Evolutionary conservation across 2,797 vertebrate genomes (phyloP).

Genomic region (Poeciliopsis paucimaculata): DNA sequence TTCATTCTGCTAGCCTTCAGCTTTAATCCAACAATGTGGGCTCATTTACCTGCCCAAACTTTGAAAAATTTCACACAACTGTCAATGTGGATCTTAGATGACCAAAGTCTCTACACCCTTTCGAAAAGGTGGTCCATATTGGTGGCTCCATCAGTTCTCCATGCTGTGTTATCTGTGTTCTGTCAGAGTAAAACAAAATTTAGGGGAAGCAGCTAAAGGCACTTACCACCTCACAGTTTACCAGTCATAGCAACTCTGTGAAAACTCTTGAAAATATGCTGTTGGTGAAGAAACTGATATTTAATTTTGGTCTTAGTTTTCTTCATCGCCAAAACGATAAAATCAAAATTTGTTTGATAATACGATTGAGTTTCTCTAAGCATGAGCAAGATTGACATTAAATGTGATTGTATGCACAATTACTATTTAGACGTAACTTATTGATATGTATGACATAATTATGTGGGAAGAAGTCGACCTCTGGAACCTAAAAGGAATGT

Average conservation of each 20-base stretch:
- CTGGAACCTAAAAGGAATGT: background rate
- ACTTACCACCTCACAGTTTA: background rate
- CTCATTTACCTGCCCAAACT: background rate
- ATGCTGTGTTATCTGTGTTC: background rate
- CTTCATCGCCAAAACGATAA: background rate
- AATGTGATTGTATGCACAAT: background rate
- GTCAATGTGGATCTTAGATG: background rate
- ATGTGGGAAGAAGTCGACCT: background rate
- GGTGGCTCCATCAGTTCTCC: background rate
- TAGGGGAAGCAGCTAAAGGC: background rate
- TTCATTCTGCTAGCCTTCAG: slow-evolving; percentile 10
- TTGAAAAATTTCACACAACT: background rate
- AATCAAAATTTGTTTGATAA: background rate
- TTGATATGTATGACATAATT: background rate
- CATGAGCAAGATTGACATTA: background rate
- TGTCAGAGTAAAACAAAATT: background rate
- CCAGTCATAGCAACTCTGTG: background rate
- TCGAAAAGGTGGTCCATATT: background rate
- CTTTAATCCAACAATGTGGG: slow-evolving; percentile 4
- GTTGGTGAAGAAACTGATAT: background rate
- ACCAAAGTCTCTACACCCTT: background rate
- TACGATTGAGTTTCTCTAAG: background rate
- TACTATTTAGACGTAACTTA: background rate
- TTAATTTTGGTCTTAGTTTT: background rate
- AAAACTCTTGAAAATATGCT: background rate